These are phyloP conservation scores for Pachyuromys duprasi DNA, from an alignment of 2,797 vertebrate species.

Conservation along the genomic window DNA sequence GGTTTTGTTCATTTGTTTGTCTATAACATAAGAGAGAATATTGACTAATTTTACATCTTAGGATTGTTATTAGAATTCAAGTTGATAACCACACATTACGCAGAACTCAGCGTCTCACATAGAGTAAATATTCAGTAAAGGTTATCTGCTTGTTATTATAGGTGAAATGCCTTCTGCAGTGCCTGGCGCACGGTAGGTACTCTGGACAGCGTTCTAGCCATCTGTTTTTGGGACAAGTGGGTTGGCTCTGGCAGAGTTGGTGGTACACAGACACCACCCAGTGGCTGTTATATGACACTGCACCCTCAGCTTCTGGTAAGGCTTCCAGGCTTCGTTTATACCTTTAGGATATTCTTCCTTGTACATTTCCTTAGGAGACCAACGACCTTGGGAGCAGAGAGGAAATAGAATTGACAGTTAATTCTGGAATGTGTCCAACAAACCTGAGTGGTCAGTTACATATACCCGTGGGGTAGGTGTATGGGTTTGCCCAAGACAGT, in stretches of 20 bases:
- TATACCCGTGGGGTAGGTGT: background rate
- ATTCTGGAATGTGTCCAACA: background rate
- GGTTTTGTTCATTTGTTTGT: background rate
- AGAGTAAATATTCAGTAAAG: background rate
- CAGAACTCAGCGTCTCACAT: background rate
- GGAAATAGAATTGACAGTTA: background rate
- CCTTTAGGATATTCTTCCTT: background rate
- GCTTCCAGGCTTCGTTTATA: background rate
- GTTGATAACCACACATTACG: background rate
- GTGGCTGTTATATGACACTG: background rate
- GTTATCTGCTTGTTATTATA: background rate
- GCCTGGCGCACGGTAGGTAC: background rate
- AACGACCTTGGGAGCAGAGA: background rate
- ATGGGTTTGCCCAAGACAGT: background rate
- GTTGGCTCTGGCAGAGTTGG: background rate
- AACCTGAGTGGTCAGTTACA: background rate
- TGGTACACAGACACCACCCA: background rate
- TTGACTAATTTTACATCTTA: background rate
- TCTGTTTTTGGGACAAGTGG: background rate
- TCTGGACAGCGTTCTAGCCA: background rate
- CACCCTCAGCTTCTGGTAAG: background rate
- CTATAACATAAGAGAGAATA: constrained; percentile 4
- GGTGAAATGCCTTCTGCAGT: background rate
- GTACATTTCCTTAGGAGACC: background rate
- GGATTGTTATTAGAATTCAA: constrained; percentile 30